Conservation (phyloP, 2,113 vertebrate species). For the Gymnorhina tibicen region DNA sequence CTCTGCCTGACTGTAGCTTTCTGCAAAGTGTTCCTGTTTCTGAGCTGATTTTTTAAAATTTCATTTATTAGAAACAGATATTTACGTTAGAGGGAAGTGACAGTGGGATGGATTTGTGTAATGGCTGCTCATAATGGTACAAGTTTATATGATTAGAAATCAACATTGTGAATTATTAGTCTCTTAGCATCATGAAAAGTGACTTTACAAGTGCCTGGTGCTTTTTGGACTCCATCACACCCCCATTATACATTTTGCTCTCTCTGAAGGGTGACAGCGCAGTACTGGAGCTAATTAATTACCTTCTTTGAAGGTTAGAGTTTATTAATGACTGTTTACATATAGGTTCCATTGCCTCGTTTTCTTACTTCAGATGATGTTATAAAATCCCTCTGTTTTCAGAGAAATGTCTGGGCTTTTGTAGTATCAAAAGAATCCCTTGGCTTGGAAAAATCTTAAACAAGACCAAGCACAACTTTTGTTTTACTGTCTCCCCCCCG, state of each 20-base stretch:
- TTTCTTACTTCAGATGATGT: conserved; percentile 1
- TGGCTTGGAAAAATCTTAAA: conserved; percentile 46
- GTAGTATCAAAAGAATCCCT: not conserved
- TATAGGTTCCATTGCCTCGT: not conserved
- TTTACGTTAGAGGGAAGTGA: not conserved
- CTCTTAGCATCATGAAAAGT: not conserved
- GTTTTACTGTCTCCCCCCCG: not conserved
- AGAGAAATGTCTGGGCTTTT: not conserved
- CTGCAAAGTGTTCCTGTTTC: not conserved
- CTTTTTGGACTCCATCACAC: not conserved
- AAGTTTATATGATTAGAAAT: not conserved
- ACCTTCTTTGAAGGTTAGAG: conserved; percentile 1
- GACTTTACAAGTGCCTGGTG: not conserved
- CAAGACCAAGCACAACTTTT: not conserved
- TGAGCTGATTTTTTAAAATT: not conserved
- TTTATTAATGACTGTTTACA: conserved; percentile 29
- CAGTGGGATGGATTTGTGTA: not conserved
- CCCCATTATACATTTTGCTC: not conserved
- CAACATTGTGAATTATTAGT: not conserved
- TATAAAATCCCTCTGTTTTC: not conserved
- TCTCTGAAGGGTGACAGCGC: not conserved
- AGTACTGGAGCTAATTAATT: conserved; percentile 11
- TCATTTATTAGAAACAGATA: not conserved
- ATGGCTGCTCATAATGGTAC: not conserved
- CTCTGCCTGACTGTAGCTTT: not conserved